Conservation (phyloP, 2,888 invertebrate species). For the Agonopterix subpropinquella region DNA sequence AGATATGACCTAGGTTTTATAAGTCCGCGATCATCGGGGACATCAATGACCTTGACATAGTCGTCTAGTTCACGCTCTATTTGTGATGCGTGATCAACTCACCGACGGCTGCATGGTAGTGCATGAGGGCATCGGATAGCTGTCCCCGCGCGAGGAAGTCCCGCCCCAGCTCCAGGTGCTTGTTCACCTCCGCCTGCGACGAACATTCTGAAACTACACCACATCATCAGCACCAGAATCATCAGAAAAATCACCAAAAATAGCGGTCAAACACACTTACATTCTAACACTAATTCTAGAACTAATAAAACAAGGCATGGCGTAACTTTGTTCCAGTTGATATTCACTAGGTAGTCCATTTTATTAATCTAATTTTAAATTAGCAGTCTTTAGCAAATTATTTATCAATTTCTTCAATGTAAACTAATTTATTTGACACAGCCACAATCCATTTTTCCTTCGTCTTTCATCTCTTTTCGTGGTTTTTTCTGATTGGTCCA, state of each 20-base stretch:
- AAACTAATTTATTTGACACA: constrained; percentile 61
- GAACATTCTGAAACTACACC: constrained; percentile 81
- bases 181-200: constrained; percentile 87
- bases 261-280: constrained; percentile 54
- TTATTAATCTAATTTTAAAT: constrained; percentile 45
- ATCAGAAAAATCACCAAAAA: constrained; percentile 26
- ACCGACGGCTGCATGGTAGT: constrained; percentile 99
- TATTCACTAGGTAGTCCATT: constrained; percentile 72
- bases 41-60: background rate
- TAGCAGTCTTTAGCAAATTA: constrained; percentile 40
- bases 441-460: constrained; percentile 63
- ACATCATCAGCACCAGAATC: constrained; percentile 25
- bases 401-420: constrained; percentile 47
- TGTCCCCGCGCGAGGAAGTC: constrained; percentile 95
- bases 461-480: constrained; percentile 66
- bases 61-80: background rate
- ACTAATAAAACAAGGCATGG: constrained; percentile 81
- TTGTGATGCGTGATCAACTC: constrained; percentile 39
- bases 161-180: constrained; percentile 95
- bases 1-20: no score
- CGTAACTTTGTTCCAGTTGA: constrained; percentile 78
- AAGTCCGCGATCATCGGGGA: constrained; percentile 6
- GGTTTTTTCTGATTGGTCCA: constrained; percentile 74
- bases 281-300: constrained; percentile 81
- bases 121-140: constrained; percentile 95